Percentiles rank a stretch among this genome's conserved stretches.
Conservation (phyloP, 2,888 invertebrate genomes). For the Orchesella flavescens region DNA sequence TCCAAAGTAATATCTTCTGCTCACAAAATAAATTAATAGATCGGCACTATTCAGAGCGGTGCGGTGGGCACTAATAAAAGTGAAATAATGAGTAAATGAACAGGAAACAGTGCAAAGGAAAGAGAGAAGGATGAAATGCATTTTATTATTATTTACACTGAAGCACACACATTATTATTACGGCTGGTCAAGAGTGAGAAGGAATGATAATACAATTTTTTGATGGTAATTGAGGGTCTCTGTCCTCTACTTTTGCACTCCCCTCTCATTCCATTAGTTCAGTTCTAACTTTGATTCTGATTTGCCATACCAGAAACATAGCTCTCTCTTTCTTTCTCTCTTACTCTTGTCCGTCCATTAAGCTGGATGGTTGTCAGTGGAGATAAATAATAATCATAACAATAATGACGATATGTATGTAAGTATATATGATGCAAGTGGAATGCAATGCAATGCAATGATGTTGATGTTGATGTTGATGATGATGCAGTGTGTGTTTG, state of each 20-base stretch:
- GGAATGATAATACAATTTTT: conserved; percentile 32
- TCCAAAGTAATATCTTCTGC: too few species aligned
- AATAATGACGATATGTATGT: background rate
- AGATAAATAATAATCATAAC: conserved; percentile 12
- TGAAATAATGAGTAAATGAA: conserved; percentile 50
- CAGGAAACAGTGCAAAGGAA: conserved; percentile 22
- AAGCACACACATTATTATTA: background rate
- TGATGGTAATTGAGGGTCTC: conserved; percentile 48
- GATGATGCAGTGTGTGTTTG: too few species aligned
- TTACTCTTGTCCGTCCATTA: conserved; percentile 13
- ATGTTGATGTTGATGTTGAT: too few species aligned
- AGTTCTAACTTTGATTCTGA: too few species aligned
- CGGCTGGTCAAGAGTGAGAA: background rate
- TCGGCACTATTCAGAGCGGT: too few species aligned
- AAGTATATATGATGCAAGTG: too few species aligned
- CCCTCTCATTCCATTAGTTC: conserved; percentile 3
- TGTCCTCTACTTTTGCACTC: conserved; percentile 29
- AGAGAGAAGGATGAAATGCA: conserved; percentile 36
- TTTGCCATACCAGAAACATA: background rate
- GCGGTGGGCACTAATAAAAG: conserved; percentile 21
- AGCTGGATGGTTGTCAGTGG: background rate
- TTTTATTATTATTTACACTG: conserved; percentile 23
- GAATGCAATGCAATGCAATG: background rate
- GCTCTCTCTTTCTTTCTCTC: background rate
- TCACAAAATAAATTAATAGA: too few species aligned